Percentiles rank a stretch among this genome's conserved stretches.
These are phyloP conservation scores for Mormyrus proboscirostris DNA, from an alignment of 2,797 vertebrate genomes.

Conservation along the genomic window DNA sequence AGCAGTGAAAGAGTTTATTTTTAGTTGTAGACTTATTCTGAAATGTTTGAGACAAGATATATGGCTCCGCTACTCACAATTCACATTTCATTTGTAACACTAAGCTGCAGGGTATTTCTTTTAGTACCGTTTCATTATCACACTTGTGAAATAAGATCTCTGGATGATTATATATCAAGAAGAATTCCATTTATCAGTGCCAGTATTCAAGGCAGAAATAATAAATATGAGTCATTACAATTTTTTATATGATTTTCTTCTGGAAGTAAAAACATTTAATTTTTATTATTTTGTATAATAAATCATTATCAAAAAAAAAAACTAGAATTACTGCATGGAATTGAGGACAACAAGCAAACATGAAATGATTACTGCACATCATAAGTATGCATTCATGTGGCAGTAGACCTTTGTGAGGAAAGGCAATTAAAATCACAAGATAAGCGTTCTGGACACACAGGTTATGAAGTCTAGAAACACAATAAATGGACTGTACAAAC, in stretches of 20 bases:
- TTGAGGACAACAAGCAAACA: not conserved
- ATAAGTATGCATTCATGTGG: not conserved
- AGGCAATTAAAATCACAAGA: not conserved
- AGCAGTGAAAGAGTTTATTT: slow-evolving; percentile 3
- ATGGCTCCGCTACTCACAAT: not conserved
- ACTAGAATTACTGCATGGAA: not conserved
- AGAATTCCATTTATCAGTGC: not conserved
- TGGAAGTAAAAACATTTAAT: not conserved
- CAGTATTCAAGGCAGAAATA: not conserved
- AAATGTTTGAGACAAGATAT: not conserved
- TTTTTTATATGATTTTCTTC: not conserved
- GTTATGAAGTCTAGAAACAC: slow-evolving; percentile 1
- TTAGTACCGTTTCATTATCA: not conserved
- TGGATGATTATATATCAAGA: not conserved
- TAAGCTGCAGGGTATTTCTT: not conserved
- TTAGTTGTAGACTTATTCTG: not conserved
- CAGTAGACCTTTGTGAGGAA: not conserved
- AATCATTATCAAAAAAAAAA: not conserved
- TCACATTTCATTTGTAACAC: not conserved
- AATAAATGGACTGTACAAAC: not conserved
- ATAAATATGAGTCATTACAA: not conserved
- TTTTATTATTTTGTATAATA: not conserved
- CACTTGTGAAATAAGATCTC: not conserved
- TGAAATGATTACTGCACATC: not conserved
- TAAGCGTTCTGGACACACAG: not conserved